These are phyloP conservation scores for Dryococelus australis DNA, from an alignment of 2,888 invertebrate genomes.

Conservation along the genomic window DNA sequence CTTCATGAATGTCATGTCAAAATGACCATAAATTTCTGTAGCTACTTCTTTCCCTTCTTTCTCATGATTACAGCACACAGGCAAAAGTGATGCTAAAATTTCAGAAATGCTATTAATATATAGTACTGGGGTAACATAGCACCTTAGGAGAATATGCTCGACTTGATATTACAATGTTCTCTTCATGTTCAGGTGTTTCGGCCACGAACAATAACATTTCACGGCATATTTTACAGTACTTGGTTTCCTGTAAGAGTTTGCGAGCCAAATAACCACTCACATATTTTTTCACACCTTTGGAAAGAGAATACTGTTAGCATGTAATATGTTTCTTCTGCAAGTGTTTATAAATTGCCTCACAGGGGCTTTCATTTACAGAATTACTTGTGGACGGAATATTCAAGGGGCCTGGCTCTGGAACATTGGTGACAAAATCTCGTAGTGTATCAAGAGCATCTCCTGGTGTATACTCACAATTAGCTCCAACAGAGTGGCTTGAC, in stretches of 20 bases:
- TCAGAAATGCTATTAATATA: too few species aligned
- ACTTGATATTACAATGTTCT: not conserved
- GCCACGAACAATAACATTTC: not conserved
- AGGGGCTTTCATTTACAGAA: not conserved
- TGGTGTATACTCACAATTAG: not conserved
- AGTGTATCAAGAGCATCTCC: not conserved
- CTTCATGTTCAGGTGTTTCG: not conserved
- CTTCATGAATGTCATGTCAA: not conserved
- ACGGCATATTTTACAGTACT: too few species aligned
- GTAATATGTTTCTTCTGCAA: not conserved
- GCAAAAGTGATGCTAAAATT: too few species aligned
- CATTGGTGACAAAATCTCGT: not conserved
- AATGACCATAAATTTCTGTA: not conserved
- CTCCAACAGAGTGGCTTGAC: not conserved
- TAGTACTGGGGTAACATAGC: not conserved
- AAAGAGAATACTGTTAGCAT: not conserved
- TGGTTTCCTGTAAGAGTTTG: too few species aligned
- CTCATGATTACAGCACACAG: not conserved
- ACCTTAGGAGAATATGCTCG: not conserved
- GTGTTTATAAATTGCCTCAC: not conserved
- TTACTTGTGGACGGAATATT: not conserved
- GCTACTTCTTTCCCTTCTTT: not conserved
- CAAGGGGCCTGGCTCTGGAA: not conserved
- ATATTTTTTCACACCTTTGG: too few species aligned
- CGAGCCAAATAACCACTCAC: too few species aligned